These are phyloP conservation scores for Frieseomelitta varia DNA, from an alignment of 1,140 invertebrate species.

Conservation along the genomic window DNA sequence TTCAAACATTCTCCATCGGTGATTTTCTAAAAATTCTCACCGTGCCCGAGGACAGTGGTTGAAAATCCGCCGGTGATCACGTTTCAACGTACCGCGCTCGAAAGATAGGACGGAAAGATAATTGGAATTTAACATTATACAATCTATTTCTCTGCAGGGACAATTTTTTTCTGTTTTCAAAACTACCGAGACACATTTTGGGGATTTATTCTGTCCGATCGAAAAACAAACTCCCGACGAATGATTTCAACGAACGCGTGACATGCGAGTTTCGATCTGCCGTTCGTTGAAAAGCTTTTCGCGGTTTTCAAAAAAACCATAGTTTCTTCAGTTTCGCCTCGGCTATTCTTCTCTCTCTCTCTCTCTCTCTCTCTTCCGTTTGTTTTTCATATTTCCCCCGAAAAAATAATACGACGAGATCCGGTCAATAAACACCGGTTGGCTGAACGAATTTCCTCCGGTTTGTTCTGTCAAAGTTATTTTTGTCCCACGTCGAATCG, in stretches of 20 bases:
- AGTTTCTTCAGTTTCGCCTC: neutral
- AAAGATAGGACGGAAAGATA: neutral
- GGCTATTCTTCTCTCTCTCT: neutral
- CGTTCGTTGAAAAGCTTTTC: neutral
- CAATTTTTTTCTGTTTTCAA: neutral
- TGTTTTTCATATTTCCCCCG: neutral
- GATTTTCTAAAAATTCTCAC: neutral
- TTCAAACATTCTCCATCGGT: neutral
- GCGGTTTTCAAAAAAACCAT: too few relatives aligned
- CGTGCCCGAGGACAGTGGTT: neutral
- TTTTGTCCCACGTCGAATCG: slow-evolving; percentile 7
- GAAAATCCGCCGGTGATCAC: neutral
- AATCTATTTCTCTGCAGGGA: neutral
- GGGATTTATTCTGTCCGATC: neutral
- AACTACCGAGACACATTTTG: too few relatives aligned
- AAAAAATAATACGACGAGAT: neutral
- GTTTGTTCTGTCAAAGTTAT: neutral
- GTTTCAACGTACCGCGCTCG: neutral
- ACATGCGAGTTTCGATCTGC: neutral
- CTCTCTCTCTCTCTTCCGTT: neutral
- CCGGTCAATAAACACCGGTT: neutral
- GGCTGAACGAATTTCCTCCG: neutral
- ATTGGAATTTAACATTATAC: neutral
- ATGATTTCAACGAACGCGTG: neutral
- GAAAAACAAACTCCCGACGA: neutral